Evolutionary conservation across 2,888 invertebrate species (phyloP).

Genomic region (Hermaeophaga mercurialis): DNA sequence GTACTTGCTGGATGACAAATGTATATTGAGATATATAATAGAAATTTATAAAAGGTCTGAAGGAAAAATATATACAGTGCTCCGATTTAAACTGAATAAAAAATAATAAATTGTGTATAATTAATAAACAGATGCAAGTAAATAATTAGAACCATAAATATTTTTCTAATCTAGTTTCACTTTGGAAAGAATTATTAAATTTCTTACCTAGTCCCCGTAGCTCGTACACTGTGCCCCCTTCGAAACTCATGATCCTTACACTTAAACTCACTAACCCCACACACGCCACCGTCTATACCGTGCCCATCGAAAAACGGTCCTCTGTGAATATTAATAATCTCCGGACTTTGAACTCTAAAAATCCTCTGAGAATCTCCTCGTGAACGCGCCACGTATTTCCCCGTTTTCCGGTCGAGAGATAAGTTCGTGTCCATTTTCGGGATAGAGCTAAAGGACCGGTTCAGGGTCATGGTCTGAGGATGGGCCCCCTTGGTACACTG

Average conservation of each 20-base stretch:
- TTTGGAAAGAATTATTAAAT: no score
- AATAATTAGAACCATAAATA: no score
- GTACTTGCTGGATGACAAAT: no score
- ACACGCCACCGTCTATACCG: slow-evolving; percentile 44
- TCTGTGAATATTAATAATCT: slow-evolving; percentile 56
- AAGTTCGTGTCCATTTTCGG: slow-evolving; percentile 51
- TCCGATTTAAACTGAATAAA: no score
- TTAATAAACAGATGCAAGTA: no score
- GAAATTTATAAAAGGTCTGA: no score
- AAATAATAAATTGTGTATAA: no score
- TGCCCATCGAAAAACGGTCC: slow-evolving; percentile 51
- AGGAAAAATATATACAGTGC: no score
- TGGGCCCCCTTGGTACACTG: slow-evolving; percentile 46
- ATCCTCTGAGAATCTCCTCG: slow-evolving; percentile 16
- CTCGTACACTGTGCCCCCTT: slow-evolving; percentile 47
- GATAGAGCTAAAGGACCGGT: slow-evolving; percentile 49
- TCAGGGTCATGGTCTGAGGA: slow-evolving; percentile 43
- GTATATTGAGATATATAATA: no score
- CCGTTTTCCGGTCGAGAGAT: slow-evolving; percentile 56
- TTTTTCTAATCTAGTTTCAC: no score
- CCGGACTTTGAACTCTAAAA: slow-evolving; percentile 52
- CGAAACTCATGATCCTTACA: slow-evolving; percentile 54
- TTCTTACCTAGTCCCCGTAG: slow-evolving; percentile 37
- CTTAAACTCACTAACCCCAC: slow-evolving; percentile 50
- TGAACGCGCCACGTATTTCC: slow-evolving; percentile 31